A percentile compares a stretch with the other conserved stretches of the same genome.
These are phyloP conservation scores for Tridacna crocea DNA, from an alignment of 2,888 invertebrate species.

Conservation along the genomic window DNA sequence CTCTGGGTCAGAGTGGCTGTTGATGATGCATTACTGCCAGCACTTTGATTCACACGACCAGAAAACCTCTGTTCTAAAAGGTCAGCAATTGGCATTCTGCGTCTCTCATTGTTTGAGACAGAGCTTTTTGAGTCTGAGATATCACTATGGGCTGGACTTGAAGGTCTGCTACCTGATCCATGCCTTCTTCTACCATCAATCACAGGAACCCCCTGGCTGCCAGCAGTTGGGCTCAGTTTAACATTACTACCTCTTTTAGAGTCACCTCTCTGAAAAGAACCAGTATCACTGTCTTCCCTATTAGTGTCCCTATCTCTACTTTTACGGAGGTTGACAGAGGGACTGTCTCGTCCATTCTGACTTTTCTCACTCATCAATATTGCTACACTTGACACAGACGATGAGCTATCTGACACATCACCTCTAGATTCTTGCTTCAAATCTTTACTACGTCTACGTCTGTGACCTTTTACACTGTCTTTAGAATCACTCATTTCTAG, in stretches of 20 bases:
- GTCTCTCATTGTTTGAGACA: slow-evolving; percentile 55
- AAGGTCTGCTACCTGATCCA: slow-evolving; percentile 76
- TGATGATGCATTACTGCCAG: slow-evolving; percentile 59
- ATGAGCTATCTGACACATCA: slow-evolving; percentile 61
- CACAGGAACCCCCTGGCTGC: slow-evolving; percentile 70
- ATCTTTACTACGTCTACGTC: slow-evolving; percentile 68
- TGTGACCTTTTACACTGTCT: slow-evolving; percentile 62
- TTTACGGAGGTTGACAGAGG: slow-evolving; percentile 59
- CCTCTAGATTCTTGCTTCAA: slow-evolving; percentile 51
- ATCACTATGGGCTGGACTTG: slow-evolving; percentile 73
- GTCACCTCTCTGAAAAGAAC: slow-evolving; percentile 48
- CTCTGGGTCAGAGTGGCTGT: slow-evolving; percentile 62
- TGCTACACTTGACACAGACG: slow-evolving; percentile 61
- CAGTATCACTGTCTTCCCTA: slow-evolving; percentile 64
- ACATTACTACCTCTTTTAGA: slow-evolving; percentile 50
- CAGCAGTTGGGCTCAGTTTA: slow-evolving; percentile 63
- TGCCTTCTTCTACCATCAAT: slow-evolving; percentile 75
- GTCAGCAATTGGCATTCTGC: slow-evolving; percentile 72
- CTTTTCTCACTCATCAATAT: slow-evolving; percentile 51
- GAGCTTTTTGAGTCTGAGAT: slow-evolving; percentile 59
- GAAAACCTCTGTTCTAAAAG: slow-evolving; percentile 72
- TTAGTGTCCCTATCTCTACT: slow-evolving; percentile 64
- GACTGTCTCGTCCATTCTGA: slow-evolving; percentile 52
- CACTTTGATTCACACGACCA: slow-evolving; percentile 56
- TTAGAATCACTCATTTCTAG: slow-evolving; percentile 51